A percentile compares a stretch with the other conserved stretches of the same genome.
phyloP scores from a whole-genome alignment of 2,113 vertebrate genomes.

The Poeciliopsis turrubarensis region DNA sequence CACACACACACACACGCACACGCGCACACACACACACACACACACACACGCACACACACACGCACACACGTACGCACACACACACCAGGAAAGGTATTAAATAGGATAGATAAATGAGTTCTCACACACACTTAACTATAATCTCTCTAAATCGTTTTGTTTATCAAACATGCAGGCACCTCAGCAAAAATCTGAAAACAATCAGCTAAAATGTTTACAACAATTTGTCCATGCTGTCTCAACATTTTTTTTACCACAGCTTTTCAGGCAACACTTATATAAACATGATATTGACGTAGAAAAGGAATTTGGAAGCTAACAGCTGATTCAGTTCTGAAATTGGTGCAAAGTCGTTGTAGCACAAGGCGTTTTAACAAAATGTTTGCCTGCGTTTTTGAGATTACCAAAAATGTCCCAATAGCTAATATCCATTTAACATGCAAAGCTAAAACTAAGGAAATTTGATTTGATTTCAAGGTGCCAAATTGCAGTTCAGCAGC shows the following conservation, averaged over 20 bases:
- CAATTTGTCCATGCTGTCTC: not conserved
- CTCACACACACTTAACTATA: too few relatives aligned
- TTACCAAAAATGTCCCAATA: not conserved
- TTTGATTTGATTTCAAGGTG: not conserved
- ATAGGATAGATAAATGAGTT: too few relatives aligned
- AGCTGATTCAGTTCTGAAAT: not conserved
- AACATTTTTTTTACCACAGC: not conserved
- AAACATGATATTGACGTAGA: not conserved
- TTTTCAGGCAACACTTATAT: not conserved
- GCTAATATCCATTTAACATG: slow-evolving; percentile 5
- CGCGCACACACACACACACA: too few relatives aligned
- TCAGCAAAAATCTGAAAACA: not conserved
- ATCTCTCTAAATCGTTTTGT: too few relatives aligned
- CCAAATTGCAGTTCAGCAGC: not conserved
- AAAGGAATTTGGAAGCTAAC: not conserved
- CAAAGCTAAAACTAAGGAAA: slow-evolving; percentile 13
- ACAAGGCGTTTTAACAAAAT: not conserved
- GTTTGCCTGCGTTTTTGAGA: slow-evolving; percentile 10
- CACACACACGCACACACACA: too few relatives aligned
- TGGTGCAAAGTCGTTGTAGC: not conserved
- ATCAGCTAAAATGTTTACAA: not conserved
- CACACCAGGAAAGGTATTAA: too few relatives aligned
- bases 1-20: too few relatives aligned
- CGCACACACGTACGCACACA: too few relatives aligned
- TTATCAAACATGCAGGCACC: too few relatives aligned